These are phyloP conservation scores for Otocyon megalotis DNA, from an alignment of 2,113 vertebrate species.

Conservation along the genomic window DNA sequence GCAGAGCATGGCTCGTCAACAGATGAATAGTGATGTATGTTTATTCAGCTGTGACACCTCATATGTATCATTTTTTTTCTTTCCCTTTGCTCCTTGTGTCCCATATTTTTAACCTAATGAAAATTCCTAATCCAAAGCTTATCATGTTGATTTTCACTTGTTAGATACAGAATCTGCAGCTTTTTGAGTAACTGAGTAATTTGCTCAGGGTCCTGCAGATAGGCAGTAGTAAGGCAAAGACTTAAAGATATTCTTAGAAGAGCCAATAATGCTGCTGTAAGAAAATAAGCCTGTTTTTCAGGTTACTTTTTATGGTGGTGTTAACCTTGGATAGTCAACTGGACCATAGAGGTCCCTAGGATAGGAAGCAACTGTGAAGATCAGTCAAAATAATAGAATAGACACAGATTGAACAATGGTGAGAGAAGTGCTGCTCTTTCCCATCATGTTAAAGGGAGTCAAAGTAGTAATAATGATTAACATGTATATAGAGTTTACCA, in stretches of 20 bases:
- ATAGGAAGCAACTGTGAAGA: neutral
- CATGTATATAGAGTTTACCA: neutral
- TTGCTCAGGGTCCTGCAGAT: neutral
- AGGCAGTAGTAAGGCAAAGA: neutral
- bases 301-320: neutral
- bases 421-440: neutral
- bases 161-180: neutral
- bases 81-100: neutral
- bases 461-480: neutral
- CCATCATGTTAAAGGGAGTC: neutral
- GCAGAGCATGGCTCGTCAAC: neutral
- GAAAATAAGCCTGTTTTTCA: neutral
- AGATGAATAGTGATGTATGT: neutral
- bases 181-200: neutral
- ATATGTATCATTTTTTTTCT: neutral
- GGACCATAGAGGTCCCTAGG: neutral
- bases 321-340: neutral
- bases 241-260: neutral
- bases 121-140: neutral
- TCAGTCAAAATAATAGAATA: neutral
- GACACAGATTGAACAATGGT: neutral
- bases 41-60: neutral
- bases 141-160: neutral
- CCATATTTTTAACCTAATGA: neutral
- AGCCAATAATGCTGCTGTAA: neutral